A percentile compares a stretch with the other conserved stretches of the same genome.
Conservation (phyloP, 2,888 invertebrate species). For the Orthonevra nobilis region DNA sequence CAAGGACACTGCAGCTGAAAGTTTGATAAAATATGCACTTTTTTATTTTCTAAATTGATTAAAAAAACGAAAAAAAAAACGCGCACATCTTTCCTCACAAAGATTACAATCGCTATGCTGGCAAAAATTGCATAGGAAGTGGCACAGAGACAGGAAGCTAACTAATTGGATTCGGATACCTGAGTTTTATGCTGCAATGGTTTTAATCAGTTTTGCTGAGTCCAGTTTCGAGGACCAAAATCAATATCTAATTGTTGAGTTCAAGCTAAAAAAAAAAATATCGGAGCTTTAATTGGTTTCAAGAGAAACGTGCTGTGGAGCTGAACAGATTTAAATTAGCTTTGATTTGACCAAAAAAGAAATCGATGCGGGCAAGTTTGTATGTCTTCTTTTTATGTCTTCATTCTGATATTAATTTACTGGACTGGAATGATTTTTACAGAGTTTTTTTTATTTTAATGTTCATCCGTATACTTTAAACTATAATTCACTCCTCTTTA, state of each 20-base stretch:
- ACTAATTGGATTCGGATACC: conserved; percentile 46
- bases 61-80: conserved; percentile 50
- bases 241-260: conserved; percentile 41
- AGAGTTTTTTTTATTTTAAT: too few species aligned
- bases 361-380: too few species aligned
- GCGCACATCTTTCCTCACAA: conserved; percentile 24
- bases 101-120: conserved; percentile 7
- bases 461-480: too few species aligned
- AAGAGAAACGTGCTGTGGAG: too few species aligned
- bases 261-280: too few species aligned
- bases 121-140: background rate
- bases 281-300: too few species aligned
- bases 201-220: conserved; percentile 19
- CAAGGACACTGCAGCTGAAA: background rate
- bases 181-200: conserved; percentile 41
- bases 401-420: too few species aligned
- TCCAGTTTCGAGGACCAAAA: conserved; percentile 2
- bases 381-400: too few species aligned
- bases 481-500: too few species aligned
- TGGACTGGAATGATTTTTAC: too few species aligned
- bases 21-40: conserved; percentile 2
- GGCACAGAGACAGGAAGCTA: background rate
- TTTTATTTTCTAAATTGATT: conserved; percentile 15
- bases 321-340: too few species aligned
- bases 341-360: too few species aligned